These are phyloP conservation scores for Podarcis siculus DNA, from an alignment of 2,797 vertebrate species.

Conservation along the genomic window DNA sequence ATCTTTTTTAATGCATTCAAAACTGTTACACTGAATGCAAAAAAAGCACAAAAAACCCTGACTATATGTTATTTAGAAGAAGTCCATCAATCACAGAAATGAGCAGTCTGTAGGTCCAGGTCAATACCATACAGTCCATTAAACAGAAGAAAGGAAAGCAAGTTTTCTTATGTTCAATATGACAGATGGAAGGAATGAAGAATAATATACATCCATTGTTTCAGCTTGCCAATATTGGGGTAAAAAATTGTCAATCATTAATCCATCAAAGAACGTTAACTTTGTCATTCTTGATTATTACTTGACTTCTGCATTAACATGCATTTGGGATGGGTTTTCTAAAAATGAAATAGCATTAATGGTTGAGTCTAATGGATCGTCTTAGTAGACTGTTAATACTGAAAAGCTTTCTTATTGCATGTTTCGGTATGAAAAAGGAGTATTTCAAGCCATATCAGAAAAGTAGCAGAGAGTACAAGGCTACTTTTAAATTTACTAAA, in stretches of 20 bases:
- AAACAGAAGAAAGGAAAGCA: constrained; percentile 71
- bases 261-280: constrained; percentile 68
- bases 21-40: constrained; percentile 57
- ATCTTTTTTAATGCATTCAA: constrained; percentile 60
- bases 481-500: background rate
- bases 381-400: constrained; percentile 45
- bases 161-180: constrained; percentile 69
- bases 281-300: constrained; percentile 68
- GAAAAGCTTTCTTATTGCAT: constrained; percentile 39
- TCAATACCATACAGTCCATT: constrained; percentile 77
- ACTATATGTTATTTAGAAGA: constrained; percentile 58
- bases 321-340: constrained; percentile 45
- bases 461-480: constrained; percentile 34
- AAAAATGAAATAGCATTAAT: constrained; percentile 64
- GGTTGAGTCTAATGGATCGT: constrained; percentile 52
- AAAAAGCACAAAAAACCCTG: background rate
- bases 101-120: constrained; percentile 59
- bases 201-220: constrained; percentile 64
- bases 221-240: constrained; percentile 71
- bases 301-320: constrained; percentile 62
- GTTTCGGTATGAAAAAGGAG: constrained; percentile 35
- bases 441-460: constrained; percentile 35
- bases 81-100: constrained; percentile 74
- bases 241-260: constrained; percentile 76
- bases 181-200: constrained; percentile 62